phyloP scores from a whole-genome alignment of 23 tunicate species.

The Aplidium turbinatum region DNA sequence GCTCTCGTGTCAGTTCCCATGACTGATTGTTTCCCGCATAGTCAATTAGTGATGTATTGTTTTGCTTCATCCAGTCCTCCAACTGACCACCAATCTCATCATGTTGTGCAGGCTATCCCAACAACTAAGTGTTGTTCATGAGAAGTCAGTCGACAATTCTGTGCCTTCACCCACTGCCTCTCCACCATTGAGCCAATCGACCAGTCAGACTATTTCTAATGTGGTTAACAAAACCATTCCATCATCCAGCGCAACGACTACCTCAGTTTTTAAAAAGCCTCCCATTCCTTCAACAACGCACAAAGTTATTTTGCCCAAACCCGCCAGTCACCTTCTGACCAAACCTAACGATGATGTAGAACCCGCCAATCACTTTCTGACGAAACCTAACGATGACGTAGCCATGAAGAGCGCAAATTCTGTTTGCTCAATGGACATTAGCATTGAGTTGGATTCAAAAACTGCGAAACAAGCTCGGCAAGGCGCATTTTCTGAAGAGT shows the following conservation, averaged over 20 bases:
- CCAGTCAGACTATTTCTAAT: too few species aligned
- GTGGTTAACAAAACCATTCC: too few species aligned
- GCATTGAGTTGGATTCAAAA: conserved; percentile 21
- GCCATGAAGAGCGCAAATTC: conserved; percentile 68
- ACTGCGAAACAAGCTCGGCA: too few species aligned
- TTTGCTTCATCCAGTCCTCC: too few species aligned
- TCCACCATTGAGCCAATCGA: too few species aligned
- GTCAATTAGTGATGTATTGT: too few species aligned
- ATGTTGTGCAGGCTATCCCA: neutral
- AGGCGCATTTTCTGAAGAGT: too few species aligned
- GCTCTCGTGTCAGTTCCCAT: too few species aligned
- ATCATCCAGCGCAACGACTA: too few species aligned
- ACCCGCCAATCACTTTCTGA: neutral
- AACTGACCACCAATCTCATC: too few species aligned
- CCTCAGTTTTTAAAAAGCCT: conserved; percentile 60
- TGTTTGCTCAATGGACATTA: conserved; percentile 45
- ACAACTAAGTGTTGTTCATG: neutral
- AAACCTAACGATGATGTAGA: conserved; percentile 3
- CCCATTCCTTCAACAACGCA: neutral
- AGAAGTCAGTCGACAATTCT: neutral
- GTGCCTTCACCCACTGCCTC: too few species aligned
- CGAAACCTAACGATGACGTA: conserved; percentile 2
- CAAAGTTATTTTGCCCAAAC: neutral
- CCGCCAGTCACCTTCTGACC: neutral
- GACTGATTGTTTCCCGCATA: too few species aligned